A percentile compares a stretch with the other conserved stretches of the same genome.
These are phyloP conservation scores for Columbina picui DNA, from an alignment of 2,113 vertebrate genomes.

Conservation along the genomic window DNA sequence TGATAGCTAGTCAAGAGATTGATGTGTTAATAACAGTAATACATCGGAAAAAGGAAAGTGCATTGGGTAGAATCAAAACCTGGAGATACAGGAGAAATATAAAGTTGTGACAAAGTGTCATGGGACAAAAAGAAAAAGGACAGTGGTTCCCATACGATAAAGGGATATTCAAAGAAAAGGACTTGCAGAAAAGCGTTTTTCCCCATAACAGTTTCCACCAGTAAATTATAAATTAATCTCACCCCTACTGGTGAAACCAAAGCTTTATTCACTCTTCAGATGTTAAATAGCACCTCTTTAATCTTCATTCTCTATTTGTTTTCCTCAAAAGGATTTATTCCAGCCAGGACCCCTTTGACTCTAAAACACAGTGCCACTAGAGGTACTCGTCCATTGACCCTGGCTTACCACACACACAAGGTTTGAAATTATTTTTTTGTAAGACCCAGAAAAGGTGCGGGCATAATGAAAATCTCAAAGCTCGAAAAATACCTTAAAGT, in stretches of 20 bases:
- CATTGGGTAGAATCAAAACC: background rate
- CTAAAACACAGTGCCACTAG: background rate
- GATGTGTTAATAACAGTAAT: constrained; percentile 30
- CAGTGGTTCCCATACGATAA: background rate
- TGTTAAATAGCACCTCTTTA: background rate
- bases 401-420: background rate
- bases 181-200: background rate
- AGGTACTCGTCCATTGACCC: background rate
- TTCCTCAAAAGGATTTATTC: background rate
- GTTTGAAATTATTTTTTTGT: background rate
- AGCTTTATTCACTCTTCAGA: background rate
- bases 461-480: background rate
- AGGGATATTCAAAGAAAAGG: background rate
- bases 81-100: background rate
- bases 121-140: background rate
- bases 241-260: background rate
- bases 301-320: background rate
- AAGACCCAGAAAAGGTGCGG: background rate
- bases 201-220: background rate
- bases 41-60: background rate
- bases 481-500: background rate
- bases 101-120: constrained; percentile 7
- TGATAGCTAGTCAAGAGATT: constrained; percentile 23
- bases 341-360: background rate
- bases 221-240: background rate